Base-by-base conservation (phyloP, 2,113 vertebrate genomes). In the Octodon degus region DNA sequence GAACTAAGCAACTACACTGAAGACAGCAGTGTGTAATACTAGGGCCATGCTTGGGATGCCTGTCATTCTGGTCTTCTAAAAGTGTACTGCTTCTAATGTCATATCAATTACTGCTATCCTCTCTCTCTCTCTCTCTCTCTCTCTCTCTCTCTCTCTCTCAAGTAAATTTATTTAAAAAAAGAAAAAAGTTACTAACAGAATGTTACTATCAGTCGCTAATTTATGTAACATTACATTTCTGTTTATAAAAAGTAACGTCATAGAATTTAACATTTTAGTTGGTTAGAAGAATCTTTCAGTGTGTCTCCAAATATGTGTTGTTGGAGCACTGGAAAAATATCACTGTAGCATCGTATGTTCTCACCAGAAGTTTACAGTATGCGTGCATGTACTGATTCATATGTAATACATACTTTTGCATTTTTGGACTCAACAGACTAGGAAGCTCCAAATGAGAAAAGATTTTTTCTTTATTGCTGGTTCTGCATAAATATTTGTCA, bases 191-290 rank as follows among this genome's bases (percentile, higher is more conserved):
- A 50, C 9, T 50, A 50, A 50, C 9, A 43, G 55, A 89, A 53
- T 50, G 16, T 62, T 47, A 62, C 4, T 68, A 20, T 72, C 80
- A 79, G 6, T 72, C 27, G 77, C 9, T 90, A 83, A 4, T 30
- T 77, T 86, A 68, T 12, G 12, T 62, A 63, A 40, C 27, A 63
- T 7, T 72, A 11, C 2, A 43, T 80, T 95, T 89, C 13, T 89
- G 53, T 47, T 96, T 94, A 19, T 67, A 60, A 60, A 34, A 9
- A 83, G 9, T 47, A 50, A 37, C 24, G 77, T 95, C 43, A 72
- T 79, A 86, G 7, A 0, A 63, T 74, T 72, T 94, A 86, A 17
- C 34, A 91, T 91, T 86, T 89, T 63, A 63, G 20, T 86, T 95
- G 30, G 65, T 89, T 34, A 27, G 32, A 74, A 92, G 37, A 68